Evolutionary conservation across 2,113 vertebrate species (phyloP), one percentile per base, ranked within the genome.

Genomic region (Seriola dumerili): DNA sequence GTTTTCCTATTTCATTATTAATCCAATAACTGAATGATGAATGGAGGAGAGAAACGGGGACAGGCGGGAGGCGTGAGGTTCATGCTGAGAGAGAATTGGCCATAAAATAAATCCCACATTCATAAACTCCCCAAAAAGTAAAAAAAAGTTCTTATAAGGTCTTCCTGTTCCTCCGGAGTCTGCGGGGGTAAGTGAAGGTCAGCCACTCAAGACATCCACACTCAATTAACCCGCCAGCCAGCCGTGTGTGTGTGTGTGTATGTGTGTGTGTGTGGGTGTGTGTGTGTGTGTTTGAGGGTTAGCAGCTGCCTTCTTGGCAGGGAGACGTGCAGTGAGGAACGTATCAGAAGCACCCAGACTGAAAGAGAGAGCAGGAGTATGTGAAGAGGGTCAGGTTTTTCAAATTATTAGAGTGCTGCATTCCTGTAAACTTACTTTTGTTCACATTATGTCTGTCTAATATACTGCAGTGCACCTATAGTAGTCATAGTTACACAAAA

Each of bases 251-350:
- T 52, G 72, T 64, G 57, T 68, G 72, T 57, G 69, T 55, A 29
- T 29, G 62, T 58, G 9, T 50, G 54, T 14, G 40, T 59, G 80
- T 29, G 72, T 34, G 73, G 48, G 67, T 11, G 64, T 52, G 72
- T 23, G 83, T 72, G 78, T 42, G 74, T 70, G 58, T 50, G 76
- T 74, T 4, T 80, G 84, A 83, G 54, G 38, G 59, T 72, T 68
- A 76, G 62, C 89, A 89, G 90, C 88, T 92, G 90, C 83, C 81
- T 70, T 72, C 54, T 63, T 84, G 64, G 83, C 84, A 66, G 78
- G 62, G 77, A 32, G 73, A 86, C 75, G 75, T 84, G 88, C 85
- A 71, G 83, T 4, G 19, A 83, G 72, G 57, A 91, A 84, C 81
- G 77, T 84, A 59, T 78, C 50, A 52, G 61, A 55, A 34, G 63